Percentiles rank a stretch among this genome's conserved stretches.
phyloP scores from a whole-genome alignment of 2,888 invertebrate species.

The Pinctada fucata region DNA sequence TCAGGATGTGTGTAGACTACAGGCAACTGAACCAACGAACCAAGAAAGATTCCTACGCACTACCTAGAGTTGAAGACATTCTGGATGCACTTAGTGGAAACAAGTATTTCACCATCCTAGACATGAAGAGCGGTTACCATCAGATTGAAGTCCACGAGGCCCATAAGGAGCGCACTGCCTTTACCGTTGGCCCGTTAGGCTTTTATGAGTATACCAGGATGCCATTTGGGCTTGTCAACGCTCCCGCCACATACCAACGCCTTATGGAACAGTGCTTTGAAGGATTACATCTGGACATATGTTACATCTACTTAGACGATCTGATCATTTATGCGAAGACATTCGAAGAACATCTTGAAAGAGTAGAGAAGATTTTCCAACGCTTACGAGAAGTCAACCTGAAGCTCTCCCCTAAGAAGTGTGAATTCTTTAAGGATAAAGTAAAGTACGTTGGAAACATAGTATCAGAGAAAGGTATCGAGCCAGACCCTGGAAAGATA shows the following conservation, averaged over 20 bases:
- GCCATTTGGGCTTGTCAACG: constrained; percentile 13
- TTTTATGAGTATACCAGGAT: constrained; percentile 21
- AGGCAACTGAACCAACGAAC: background rate
- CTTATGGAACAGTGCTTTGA: constrained; percentile 5
- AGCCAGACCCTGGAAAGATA: too few species aligned
- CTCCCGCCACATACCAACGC: background rate
- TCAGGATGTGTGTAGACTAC: too few species aligned
- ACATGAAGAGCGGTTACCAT: constrained; percentile 15
- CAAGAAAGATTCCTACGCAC: background rate
- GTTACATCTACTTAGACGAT: constrained; percentile 9
- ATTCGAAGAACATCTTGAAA: constrained; percentile 35
- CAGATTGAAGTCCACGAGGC: constrained; percentile 20
- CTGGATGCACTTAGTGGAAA: background rate
- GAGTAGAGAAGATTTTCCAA: constrained; percentile 34
- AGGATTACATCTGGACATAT: constrained; percentile 1
- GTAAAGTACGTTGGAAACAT: constrained; percentile 35
- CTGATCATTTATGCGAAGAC: constrained; percentile 23
- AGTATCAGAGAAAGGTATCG: constrained; percentile 18
- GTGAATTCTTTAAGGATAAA: constrained; percentile 19
- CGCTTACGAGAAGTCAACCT: constrained; percentile 19
- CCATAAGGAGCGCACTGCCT: constrained; percentile 23
- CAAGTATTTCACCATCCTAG: background rate
- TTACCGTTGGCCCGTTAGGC: constrained; percentile 25
- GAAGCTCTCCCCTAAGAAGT: constrained; percentile 37
- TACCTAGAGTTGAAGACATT: background rate